Evolutionary conservation across 2,113 vertebrate genomes (phyloP).

Genomic region (Ictidomys tridecemlineatus): DNA sequence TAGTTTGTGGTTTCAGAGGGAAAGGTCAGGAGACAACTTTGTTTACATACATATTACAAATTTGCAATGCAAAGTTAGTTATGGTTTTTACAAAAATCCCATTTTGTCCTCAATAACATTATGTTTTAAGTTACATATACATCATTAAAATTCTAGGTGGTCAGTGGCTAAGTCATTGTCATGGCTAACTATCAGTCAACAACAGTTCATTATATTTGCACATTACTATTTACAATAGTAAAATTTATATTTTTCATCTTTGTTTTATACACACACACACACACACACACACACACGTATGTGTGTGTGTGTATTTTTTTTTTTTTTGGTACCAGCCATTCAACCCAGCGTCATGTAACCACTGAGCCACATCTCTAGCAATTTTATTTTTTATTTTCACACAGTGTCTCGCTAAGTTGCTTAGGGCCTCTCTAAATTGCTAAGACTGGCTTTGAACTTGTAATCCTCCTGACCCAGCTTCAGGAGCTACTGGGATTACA

Average conservation of each 20-base stretch:
- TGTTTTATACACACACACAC: not conserved
- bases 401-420: too few species aligned
- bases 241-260: conserved; percentile 25
- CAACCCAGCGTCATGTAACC: too few species aligned
- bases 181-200: not conserved
- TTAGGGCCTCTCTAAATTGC: too few species aligned
- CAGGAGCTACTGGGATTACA: too few species aligned
- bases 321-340: too few species aligned
- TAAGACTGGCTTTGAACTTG: too few species aligned
- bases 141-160: not conserved
- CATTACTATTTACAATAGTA: not conserved
- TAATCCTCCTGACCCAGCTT: too few species aligned
- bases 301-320: too few species aligned
- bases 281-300: too few species aligned
- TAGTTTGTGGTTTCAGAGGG: conserved; percentile 33
- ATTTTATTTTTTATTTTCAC: too few species aligned
- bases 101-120: not conserved
- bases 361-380: too few species aligned
- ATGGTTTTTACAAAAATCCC: conserved; percentile 34
- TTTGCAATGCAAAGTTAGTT: not conserved
- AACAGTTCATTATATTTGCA: not conserved
- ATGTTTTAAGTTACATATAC: not conserved
- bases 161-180: not conserved
- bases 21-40: not conserved
- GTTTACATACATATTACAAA: not conserved